A percentile compares a stretch with the other conserved stretches of the same genome.
Conservation (phyloP, 2,113 vertebrate species). For the Hypocryptadius cinnamomeus region DNA sequence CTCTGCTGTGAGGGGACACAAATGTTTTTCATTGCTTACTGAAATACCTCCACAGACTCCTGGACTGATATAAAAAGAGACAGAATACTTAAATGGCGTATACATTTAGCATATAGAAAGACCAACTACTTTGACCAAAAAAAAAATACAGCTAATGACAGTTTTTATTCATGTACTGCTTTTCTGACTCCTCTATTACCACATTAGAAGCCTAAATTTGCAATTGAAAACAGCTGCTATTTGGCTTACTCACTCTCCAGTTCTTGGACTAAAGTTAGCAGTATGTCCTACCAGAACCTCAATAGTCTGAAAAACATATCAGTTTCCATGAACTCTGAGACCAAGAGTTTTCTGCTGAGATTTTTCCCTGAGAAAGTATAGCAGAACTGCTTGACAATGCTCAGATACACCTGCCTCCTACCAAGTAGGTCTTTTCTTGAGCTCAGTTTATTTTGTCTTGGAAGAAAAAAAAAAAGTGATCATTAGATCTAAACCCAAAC, state of each 20-base stretch:
- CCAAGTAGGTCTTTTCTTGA: background rate
- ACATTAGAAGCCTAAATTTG: background rate
- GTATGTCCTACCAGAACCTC: background rate
- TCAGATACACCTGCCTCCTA: background rate
- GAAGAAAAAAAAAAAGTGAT: background rate
- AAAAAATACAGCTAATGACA: background rate
- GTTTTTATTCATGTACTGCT: background rate
- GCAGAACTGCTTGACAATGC: background rate
- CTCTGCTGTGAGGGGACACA: background rate
- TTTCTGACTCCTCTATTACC: background rate
- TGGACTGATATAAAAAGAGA: background rate
- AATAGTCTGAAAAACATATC: background rate
- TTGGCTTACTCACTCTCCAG: background rate
- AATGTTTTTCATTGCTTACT: background rate
- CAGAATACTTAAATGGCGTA: background rate
- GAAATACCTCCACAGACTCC: background rate
- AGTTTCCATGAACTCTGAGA: background rate
- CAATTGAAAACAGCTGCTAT: slow-evolving; percentile 32
- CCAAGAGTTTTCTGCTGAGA: background rate
- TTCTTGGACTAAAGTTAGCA: slow-evolving; percentile 11
- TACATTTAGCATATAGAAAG: background rate
- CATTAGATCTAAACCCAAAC: background rate
- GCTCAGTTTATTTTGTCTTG: background rate
- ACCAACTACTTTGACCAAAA: background rate
- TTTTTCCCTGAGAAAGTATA: background rate